These are phyloP conservation scores for Hylaea fasciaria DNA, from an alignment of 2,888 invertebrate species.

Conservation along the genomic window DNA sequence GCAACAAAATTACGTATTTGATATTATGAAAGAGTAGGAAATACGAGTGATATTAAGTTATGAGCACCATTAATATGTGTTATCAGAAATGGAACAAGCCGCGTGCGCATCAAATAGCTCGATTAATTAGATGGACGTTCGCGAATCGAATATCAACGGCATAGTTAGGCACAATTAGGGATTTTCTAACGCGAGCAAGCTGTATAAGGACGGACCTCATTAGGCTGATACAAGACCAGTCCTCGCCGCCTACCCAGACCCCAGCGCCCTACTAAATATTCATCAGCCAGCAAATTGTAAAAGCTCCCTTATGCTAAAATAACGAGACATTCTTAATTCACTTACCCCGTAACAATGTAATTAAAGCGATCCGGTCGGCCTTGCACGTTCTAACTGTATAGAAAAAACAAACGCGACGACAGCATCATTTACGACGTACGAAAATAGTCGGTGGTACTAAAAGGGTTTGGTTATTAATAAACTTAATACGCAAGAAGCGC, in stretches of 20 bases:
- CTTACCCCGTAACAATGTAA: conserved; percentile 66
- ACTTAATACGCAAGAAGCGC: conserved; percentile 63
- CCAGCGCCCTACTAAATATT: conserved; percentile 71
- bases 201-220: conserved; percentile 74
- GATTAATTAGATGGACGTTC: conserved; percentile 68
- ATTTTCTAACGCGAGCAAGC: conserved; percentile 72
- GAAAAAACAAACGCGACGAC: conserved; percentile 50
- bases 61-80: conserved; percentile 35
- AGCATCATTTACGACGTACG: conserved; percentile 49
- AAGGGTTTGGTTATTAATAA: conserved; percentile 69
- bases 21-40: no score
- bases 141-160: conserved; percentile 72
- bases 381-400: conserved; percentile 61
- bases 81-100: conserved; percentile 43
- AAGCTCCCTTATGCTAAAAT: conserved; percentile 64
- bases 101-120: conserved; percentile 49
- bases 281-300: conserved; percentile 71
- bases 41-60: neutral
- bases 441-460: conserved; percentile 52
- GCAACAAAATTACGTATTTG: no score
- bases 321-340: conserved; percentile 63
- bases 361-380: conserved; percentile 65
- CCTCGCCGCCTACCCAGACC: conserved; percentile 42
- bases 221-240: conserved; percentile 68
- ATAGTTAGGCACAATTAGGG: conserved; percentile 75